phyloP scores from a whole-genome alignment of 2,797 vertebrate genomes.

The Sylvia borin region DNA sequence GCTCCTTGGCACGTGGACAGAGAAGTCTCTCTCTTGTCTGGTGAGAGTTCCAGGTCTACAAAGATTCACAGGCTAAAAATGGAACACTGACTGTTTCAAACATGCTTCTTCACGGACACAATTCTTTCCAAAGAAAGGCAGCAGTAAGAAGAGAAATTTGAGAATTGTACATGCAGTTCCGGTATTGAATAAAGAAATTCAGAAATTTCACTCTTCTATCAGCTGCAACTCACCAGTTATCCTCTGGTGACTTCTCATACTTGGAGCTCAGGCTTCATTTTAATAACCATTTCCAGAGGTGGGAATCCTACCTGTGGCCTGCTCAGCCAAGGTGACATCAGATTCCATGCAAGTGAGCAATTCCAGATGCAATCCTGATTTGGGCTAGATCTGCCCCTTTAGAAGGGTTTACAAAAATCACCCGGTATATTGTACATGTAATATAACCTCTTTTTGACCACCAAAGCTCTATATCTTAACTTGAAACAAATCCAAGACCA shows the following conservation, averaged over 20 bases:
- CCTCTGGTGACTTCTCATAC: not conserved
- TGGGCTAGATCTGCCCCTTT: not conserved
- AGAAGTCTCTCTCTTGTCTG: not conserved
- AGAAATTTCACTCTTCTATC: not conserved
- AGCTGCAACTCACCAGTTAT: not conserved
- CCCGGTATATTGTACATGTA: not conserved
- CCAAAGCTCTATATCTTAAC: not conserved
- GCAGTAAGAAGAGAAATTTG: not conserved
- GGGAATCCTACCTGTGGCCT: not conserved
- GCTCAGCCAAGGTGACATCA: not conserved
- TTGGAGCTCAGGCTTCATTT: not conserved
- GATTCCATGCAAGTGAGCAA: not conserved
- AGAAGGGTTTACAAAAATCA: not conserved
- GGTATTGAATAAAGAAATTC: not conserved
- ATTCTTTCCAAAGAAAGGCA: not conserved
- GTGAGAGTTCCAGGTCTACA: not conserved
- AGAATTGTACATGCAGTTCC: not conserved
- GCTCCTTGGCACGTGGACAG: rapidly evolving
- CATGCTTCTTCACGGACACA: not conserved
- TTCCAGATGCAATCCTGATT: not conserved
- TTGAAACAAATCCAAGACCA: conserved; percentile 3
- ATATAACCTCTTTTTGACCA: not conserved
- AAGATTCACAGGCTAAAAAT: not conserved
- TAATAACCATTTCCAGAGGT: not conserved
- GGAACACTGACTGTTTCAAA: not conserved